Conservation (phyloP, 2,113 vertebrate species). For the Capra hircus region DNA sequence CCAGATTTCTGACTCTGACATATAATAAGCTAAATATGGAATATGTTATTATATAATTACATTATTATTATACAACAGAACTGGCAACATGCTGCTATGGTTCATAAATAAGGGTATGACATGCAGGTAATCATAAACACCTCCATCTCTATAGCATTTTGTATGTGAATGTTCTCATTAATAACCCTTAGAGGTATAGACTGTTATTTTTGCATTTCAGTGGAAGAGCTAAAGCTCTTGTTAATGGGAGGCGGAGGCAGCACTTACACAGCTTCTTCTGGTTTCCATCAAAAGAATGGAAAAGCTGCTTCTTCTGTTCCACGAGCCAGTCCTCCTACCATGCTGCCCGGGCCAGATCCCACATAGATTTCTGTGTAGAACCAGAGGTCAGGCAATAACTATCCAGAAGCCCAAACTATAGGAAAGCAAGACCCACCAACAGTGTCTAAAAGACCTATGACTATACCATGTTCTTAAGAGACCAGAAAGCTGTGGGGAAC, state of each 20-base stretch:
- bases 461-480: too few species aligned
- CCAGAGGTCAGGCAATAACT: neutral
- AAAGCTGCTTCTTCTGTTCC: neutral
- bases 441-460: neutral
- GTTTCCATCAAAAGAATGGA: neutral
- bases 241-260: too few species aligned
- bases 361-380: neutral
- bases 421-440: neutral
- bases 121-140: neutral
- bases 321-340: accelerated
- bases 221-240: neutral
- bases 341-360: neutral
- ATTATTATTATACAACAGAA: slow-evolving; percentile 44
- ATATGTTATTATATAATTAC: slow-evolving; percentile 45
- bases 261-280: neutral
- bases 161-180: neutral
- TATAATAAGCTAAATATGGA: slow-evolving; percentile 39
- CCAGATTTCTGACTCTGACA: slow-evolving; percentile 52
- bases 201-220: neutral
- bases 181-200: neutral
- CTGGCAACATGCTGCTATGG: neutral
- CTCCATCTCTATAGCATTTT: neutral
- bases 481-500: neutral
- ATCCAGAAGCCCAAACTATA: neutral
- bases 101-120: neutral